Conservation (phyloP, 2,113 vertebrate genomes). For the Oryctolagus cuniculus region DNA sequence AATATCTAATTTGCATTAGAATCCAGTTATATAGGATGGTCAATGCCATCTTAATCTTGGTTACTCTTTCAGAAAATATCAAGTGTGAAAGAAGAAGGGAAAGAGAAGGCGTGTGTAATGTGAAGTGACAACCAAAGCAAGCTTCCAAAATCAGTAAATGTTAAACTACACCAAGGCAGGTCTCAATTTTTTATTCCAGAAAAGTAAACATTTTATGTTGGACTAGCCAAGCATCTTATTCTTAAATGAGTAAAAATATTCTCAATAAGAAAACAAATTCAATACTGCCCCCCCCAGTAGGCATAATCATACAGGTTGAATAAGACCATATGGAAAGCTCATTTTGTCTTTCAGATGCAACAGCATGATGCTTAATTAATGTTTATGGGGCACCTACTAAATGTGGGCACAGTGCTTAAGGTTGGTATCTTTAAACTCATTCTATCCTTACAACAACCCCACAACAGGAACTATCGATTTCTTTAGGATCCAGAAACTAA, state of each 20-base stretch:
- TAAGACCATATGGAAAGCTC: background rate
- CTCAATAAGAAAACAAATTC: background rate
- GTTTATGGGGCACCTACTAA: background rate
- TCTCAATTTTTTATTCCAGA: constrained; percentile 18
- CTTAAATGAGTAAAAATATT: background rate
- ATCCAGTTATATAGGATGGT: background rate
- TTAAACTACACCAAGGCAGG: background rate
- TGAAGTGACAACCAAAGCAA: background rate
- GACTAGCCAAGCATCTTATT: background rate
- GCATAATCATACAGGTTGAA: background rate
- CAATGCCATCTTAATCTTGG: background rate
- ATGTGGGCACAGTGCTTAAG: background rate
- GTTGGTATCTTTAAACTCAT: background rate
- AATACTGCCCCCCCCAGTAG: background rate
- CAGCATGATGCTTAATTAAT: background rate
- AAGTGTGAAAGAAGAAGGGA: background rate
- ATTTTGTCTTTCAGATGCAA: background rate
- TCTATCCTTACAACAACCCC: background rate
- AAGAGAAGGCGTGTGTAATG: background rate
- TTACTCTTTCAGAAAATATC: background rate
- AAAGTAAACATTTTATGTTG: background rate
- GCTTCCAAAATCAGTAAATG: background rate
- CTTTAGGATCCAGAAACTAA: background rate
- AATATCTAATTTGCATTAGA: background rate
- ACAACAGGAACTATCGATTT: background rate